phyloP scores from a whole-genome alignment of 2,113 vertebrate species.

The Sarotherodon lohbergeri region DNA sequence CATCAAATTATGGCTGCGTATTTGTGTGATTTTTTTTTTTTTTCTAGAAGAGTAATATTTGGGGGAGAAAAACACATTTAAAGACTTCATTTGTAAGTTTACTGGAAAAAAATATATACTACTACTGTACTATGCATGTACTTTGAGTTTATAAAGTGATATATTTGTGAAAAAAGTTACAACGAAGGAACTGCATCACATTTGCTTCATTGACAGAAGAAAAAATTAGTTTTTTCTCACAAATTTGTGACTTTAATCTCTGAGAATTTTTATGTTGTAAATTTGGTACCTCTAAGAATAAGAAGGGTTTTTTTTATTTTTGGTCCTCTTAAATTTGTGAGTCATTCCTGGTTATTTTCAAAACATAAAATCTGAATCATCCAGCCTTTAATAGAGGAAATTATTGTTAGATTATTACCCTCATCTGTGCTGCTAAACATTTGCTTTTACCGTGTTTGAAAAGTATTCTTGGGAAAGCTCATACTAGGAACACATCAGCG shows the following conservation, averaged over 20 bases:
- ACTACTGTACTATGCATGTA: neutral
- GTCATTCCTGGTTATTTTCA: neutral
- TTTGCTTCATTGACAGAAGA: neutral
- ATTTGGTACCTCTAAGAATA: neutral
- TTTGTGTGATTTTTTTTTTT: neutral
- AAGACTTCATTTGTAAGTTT: neutral
- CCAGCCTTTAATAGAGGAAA: neutral
- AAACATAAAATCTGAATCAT: neutral
- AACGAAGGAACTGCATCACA: neutral
- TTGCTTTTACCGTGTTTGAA: neutral
- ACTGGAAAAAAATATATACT: neutral
- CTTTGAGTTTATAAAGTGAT: neutral
- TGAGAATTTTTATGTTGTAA: neutral
- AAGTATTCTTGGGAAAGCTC: neutral
- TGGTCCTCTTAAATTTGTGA: neutral
- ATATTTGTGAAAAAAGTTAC: neutral
- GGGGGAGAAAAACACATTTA: neutral
- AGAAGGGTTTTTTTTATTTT: neutral
- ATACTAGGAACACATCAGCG: neutral
- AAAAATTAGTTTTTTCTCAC: accelerated
- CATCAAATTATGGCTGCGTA: neutral
- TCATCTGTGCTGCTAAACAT: neutral
- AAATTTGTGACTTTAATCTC: neutral
- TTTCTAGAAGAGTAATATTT: neutral
- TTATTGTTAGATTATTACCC: neutral